Evolutionary conservation across 2,113 vertebrate genomes (phyloP).

Genomic region (Struthidea cinerea): DNA sequence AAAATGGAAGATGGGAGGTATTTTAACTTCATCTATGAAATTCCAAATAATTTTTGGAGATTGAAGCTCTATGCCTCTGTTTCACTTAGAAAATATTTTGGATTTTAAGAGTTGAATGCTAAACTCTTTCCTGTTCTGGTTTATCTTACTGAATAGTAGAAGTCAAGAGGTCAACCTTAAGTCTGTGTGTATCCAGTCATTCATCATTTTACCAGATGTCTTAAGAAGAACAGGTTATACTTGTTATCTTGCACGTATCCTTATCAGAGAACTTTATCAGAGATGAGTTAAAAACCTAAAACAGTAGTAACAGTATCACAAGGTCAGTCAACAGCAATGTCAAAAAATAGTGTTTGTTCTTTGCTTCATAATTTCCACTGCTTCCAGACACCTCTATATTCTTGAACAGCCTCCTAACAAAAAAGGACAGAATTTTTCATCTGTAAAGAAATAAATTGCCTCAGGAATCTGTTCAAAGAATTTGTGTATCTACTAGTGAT

Average conservation of each 20-base stretch:
- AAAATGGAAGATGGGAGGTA: neutral
- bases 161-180: neutral
- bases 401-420: neutral
- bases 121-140: neutral
- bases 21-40: neutral
- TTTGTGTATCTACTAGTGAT: neutral
- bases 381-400: neutral
- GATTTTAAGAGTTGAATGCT: neutral
- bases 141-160: neutral
- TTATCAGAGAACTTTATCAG: neutral
- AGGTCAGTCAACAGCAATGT: neutral
- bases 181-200: neutral
- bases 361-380: neutral
- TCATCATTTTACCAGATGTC: neutral
- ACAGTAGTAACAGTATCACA: neutral
- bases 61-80: neutral
- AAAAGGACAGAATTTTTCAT: neutral
- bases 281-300: neutral
- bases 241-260: neutral
- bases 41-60: neutral
- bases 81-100: neutral
- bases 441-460: neutral
- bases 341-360: neutral
- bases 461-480: neutral
- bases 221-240: neutral